Conservation (phyloP, 37 sponge, comb jelly and placozoan genomes). For the Crambe crambe region DNA sequence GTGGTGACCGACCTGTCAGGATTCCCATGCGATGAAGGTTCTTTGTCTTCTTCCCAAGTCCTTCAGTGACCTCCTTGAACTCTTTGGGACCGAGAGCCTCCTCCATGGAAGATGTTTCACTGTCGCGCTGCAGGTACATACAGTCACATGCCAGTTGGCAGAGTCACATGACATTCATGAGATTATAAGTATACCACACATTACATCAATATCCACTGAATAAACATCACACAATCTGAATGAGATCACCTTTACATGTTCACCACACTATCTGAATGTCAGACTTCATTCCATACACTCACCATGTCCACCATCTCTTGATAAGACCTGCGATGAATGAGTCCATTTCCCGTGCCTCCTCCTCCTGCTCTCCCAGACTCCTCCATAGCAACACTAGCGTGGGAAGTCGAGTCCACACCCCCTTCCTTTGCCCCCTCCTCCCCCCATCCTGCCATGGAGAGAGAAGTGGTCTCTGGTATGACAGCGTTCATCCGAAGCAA, state of each 20-base stretch:
- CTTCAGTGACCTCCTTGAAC: slow-evolving; percentile 50
- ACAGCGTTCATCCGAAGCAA: slow-evolving; percentile 39
- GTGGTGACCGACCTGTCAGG: slow-evolving; percentile 34
- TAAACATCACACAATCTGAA: not conserved
- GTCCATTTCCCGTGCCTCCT: not conserved
- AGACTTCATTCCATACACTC: no score
- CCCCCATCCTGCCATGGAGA: not conserved
- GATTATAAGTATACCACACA: not conserved
- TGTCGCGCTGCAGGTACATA: not conserved
- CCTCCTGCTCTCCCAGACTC: not conserved
- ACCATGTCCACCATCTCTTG: slow-evolving; percentile 41
- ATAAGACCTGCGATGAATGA: not conserved
- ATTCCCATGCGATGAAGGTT: slow-evolving; percentile 49
- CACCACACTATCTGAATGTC: no score
- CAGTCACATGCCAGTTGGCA: not conserved
- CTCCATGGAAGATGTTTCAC: not conserved
- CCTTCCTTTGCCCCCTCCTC: not conserved
- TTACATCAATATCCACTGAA: no score
- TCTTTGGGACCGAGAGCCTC: slow-evolving; percentile 36
- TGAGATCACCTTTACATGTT: not conserved
- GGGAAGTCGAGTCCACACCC: not conserved
- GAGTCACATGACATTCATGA: not conserved
- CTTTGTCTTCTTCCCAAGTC: slow-evolving; percentile 24
- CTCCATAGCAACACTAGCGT: slow-evolving; percentile 6
- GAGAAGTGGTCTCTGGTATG: slow-evolving; percentile 28